Evolutionary conservation across 2,888 invertebrate genomes (phyloP).

Genomic region (Brachyopa scutellaris): DNA sequence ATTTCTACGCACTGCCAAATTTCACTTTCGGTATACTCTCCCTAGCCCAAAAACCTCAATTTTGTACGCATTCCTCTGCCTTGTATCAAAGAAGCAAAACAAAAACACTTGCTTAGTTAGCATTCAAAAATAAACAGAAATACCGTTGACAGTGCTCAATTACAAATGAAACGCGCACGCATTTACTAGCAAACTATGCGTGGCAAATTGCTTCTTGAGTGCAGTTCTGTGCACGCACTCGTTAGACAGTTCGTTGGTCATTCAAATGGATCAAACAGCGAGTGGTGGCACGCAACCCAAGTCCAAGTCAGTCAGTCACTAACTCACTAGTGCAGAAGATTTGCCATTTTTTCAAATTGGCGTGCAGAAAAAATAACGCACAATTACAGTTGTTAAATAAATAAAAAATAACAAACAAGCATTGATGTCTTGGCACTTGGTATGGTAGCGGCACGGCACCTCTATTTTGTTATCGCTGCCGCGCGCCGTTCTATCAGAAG

Average conservation of each 20-base stretch:
- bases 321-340: not conserved
- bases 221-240: slow-evolving; percentile 31
- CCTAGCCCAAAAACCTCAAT: slow-evolving; percentile 36
- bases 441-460: too few species aligned
- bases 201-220: not conserved
- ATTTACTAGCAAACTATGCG: slow-evolving; percentile 29
- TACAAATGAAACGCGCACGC: slow-evolving; percentile 19
- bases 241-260: slow-evolving; percentile 58
- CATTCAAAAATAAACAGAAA: slow-evolving; percentile 64
- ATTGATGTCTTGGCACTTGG: too few species aligned
- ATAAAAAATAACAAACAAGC: slow-evolving; percentile 14
- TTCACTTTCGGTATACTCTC: slow-evolving; percentile 11
- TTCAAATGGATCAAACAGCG: slow-evolving; percentile 41
- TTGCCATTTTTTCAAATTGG: slow-evolving; percentile 49
- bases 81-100: not conserved
- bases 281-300: not conserved
- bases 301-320: slow-evolving; percentile 23
- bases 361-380: slow-evolving; percentile 26
- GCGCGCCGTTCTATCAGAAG: slow-evolving; percentile 44
- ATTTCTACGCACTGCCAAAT: not conserved
- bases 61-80: not conserved
- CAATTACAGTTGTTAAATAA: slow-evolving; percentile 15
- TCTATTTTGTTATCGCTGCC: slow-evolving; percentile 41
- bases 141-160: slow-evolving; percentile 61
- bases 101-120: not conserved